Percentiles rank a stretch among this genome's conserved stretches.
These are phyloP conservation scores for Brachyalestes nurse DNA, from an alignment of 2,797 vertebrate genomes.

Conservation along the genomic window DNA sequence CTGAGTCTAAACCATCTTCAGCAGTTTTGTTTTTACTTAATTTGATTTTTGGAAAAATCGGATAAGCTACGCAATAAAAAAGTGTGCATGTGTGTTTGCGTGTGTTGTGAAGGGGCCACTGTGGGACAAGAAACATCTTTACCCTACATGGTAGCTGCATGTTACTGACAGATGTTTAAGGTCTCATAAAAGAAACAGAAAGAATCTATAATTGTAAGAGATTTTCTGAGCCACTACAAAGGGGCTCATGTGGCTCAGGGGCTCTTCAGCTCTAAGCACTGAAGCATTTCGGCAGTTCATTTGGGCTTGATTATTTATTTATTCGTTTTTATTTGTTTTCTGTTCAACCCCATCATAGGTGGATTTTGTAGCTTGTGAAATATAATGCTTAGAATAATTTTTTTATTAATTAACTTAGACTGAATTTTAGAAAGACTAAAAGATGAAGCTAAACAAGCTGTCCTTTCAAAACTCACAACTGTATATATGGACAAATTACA, in stretches of 20 bases:
- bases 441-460: slow-evolving; percentile 55
- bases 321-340: slow-evolving; percentile 37
- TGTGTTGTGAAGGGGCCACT: slow-evolving; percentile 45
- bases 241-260: slow-evolving; percentile 64
- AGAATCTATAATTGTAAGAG: slow-evolving; percentile 75
- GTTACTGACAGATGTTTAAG: slow-evolving; percentile 35
- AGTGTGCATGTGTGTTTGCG: slow-evolving; percentile 42
- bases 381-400: slow-evolving; percentile 71
- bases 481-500: slow-evolving; percentile 78
- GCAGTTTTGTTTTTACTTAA: slow-evolving; percentile 11
- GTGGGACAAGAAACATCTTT: slow-evolving; percentile 39
- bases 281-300: slow-evolving; percentile 58
- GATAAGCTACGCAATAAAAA: slow-evolving; percentile 57
- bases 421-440: slow-evolving; percentile 75
- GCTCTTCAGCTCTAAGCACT: slow-evolving; percentile 57
- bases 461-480: slow-evolving; percentile 75
- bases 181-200: slow-evolving; percentile 40
- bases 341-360: slow-evolving; percentile 64
- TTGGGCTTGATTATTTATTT: slow-evolving; percentile 55
- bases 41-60: slow-evolving; percentile 30
- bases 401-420: slow-evolving; percentile 71
- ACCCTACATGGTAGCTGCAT: slow-evolving; percentile 35
- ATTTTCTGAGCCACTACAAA: slow-evolving; percentile 66
- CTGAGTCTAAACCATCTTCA: slow-evolving; percentile 14
- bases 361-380: slow-evolving; percentile 84